These are phyloP conservation scores for Babylonia areolata DNA, from an alignment of 1,140 invertebrate genomes.

Conservation along the genomic window DNA sequence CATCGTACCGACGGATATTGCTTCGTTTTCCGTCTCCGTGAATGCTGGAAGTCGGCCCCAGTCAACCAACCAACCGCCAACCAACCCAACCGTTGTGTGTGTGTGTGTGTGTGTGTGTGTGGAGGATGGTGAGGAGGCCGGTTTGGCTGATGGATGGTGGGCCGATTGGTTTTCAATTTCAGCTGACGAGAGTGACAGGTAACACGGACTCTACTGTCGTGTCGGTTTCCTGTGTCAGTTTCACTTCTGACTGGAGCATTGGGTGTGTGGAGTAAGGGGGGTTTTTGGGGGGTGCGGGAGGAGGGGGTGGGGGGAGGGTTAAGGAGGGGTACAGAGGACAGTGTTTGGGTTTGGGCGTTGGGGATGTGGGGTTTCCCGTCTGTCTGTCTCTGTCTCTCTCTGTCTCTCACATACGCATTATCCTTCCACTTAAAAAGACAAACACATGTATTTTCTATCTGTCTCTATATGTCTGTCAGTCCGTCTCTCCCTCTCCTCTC, in stretches of 20 bases:
- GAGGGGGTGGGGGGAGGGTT: background rate
- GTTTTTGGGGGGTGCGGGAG: background rate
- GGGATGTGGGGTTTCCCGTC: background rate
- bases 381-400: slow-evolving; percentile 1
- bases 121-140: background rate
- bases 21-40: too few relatives aligned
- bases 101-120: too few relatives aligned
- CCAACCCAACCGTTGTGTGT: too few relatives aligned
- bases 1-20: too few relatives aligned
- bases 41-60: too few relatives aligned
- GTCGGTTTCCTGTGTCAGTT: slow-evolving; percentile 23
- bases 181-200: slow-evolving; percentile 19
- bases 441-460: too few relatives aligned
- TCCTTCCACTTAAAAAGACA: too few relatives aligned
- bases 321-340: background rate
- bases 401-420: background rate
- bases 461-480: background rate
- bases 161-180: slow-evolving; percentile 27
- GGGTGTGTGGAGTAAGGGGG: too few relatives aligned
- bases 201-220: slow-evolving; percentile 10
- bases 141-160: slow-evolving; percentile 5
- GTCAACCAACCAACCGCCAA: too few relatives aligned
- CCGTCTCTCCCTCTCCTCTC: background rate
- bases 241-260: background rate
- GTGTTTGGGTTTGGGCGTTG: background rate